These are phyloP conservation scores for Diplogasteroides magnus DNA, from an alignment of 1,140 invertebrate species.

Conservation along the genomic window DNA sequence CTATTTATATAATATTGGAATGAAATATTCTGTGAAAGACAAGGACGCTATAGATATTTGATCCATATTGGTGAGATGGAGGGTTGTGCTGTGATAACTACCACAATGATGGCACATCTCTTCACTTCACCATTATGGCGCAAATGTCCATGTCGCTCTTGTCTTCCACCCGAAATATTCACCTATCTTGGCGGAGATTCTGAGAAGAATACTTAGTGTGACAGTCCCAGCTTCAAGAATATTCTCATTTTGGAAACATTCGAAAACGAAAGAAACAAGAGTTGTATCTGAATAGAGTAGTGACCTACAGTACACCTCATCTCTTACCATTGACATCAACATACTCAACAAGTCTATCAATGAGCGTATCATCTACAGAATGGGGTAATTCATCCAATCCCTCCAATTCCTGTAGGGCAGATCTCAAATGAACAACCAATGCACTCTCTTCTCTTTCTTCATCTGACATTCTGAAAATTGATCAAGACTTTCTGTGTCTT, in stretches of 20 bases:
- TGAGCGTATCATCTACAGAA: constrained; percentile 24
- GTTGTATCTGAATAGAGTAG: neutral
- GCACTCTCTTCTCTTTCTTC: too few species aligned
- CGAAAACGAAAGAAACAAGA: constrained; percentile 9
- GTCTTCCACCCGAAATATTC: neutral
- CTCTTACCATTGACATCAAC: constrained; percentile 1
- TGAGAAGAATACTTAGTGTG: constrained; percentile 5
- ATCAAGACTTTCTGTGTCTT: too few species aligned
- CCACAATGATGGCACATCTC: too few species aligned
- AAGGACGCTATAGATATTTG: too few species aligned
- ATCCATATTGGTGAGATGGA: neutral
- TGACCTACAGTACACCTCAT: constrained; percentile 6
- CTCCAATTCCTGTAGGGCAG: too few species aligned
- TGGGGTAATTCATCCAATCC: constrained; percentile 27
- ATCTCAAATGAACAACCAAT: too few species aligned
- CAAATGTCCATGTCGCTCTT: too few species aligned
- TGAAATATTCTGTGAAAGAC: neutral
- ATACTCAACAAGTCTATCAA: constrained; percentile 21
- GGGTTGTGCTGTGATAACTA: too few species aligned
- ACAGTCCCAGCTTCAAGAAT: neutral
- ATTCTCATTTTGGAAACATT: constrained; percentile 5
- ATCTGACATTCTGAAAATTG: too few species aligned
- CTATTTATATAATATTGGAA: neutral
- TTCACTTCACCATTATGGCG: too few species aligned
- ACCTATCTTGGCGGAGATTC: neutral